phyloP scores from a whole-genome alignment of 2,797 vertebrate genomes.

The Fistularia tabacaria region DNA sequence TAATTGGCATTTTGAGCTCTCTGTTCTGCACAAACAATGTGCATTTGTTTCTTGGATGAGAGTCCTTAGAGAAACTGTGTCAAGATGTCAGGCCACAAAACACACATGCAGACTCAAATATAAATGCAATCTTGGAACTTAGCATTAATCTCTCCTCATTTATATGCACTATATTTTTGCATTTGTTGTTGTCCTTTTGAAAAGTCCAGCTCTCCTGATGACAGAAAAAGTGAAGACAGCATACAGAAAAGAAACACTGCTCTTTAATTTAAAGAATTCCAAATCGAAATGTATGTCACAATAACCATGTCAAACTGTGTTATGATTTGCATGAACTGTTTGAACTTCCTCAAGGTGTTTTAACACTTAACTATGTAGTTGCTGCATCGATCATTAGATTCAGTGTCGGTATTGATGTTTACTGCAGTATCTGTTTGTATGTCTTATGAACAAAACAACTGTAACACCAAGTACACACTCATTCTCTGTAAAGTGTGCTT shows the following conservation, averaged over 20 bases:
- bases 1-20: too few species aligned
- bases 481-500: slow-evolving; percentile 50
- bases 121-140: slow-evolving; percentile 31
- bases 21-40: slow-evolving; percentile 33
- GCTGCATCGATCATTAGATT: slow-evolving; percentile 56
- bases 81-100: slow-evolving; percentile 27
- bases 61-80: slow-evolving; percentile 12
- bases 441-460: slow-evolving; percentile 56
- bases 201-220: slow-evolving; percentile 1
- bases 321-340: slow-evolving; percentile 71
- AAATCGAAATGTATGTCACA: slow-evolving; percentile 37
- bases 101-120: slow-evolving; percentile 11
- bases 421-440: slow-evolving; percentile 56
- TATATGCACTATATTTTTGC: slow-evolving; percentile 12
- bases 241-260: slow-evolving; percentile 11
- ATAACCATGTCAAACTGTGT: slow-evolving; percentile 43
- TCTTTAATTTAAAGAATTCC: slow-evolving; percentile 3
- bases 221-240: slow-evolving; percentile 19
- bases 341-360: slow-evolving; percentile 55
- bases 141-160: slow-evolving; percentile 46
- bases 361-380: slow-evolving; percentile 54
- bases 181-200: background rate
- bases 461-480: slow-evolving; percentile 55
- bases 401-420: slow-evolving; percentile 58
- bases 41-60: slow-evolving; percentile 12